phyloP scores from a whole-genome alignment of 2,888 invertebrate genomes.

The Megaustenia siamemsis region DNA sequence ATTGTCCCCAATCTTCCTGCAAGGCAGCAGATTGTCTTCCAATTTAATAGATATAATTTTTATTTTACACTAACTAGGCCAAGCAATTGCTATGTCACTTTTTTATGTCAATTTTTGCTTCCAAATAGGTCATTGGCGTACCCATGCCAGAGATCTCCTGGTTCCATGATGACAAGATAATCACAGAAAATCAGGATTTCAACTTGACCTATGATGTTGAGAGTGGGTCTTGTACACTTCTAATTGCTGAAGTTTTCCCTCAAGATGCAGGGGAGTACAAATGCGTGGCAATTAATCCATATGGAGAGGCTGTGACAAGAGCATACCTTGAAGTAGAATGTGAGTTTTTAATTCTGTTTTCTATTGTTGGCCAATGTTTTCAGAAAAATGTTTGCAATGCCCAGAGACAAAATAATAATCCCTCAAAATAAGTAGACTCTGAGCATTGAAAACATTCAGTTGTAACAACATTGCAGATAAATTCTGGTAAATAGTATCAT shows the following conservation, averaged over 20 bases:
- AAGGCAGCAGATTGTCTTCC: too few relatives aligned
- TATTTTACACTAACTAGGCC: too few relatives aligned
- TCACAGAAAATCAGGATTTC: constrained; percentile 75
- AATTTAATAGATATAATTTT: too few relatives aligned
- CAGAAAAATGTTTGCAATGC: too few relatives aligned
- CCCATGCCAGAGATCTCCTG: constrained; percentile 85
- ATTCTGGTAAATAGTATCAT: too few relatives aligned
- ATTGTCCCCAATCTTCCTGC: too few relatives aligned
- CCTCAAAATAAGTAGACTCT: too few relatives aligned
- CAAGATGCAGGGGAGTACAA: constrained; percentile 98
- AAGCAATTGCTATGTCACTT: neutral
- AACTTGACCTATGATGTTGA: constrained; percentile 73
- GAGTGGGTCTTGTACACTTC: constrained; percentile 85
- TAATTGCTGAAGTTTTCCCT: constrained; percentile 96
- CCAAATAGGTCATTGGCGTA: constrained; percentile 69
- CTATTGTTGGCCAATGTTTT: too few relatives aligned
- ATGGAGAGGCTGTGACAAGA: constrained; percentile 95
- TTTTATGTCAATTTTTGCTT: neutral
- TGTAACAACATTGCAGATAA: too few relatives aligned
- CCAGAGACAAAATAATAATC: too few relatives aligned
- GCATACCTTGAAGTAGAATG: constrained; percentile 78
- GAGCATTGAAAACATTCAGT: too few relatives aligned
- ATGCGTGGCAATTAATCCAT: constrained; percentile 94
- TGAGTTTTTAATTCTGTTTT: constrained; percentile 60
- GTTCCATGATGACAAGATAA: constrained; percentile 90